Base-by-base conservation (phyloP, 2,888 invertebrate species). In the Pyrochroa serraticornis region DNA sequence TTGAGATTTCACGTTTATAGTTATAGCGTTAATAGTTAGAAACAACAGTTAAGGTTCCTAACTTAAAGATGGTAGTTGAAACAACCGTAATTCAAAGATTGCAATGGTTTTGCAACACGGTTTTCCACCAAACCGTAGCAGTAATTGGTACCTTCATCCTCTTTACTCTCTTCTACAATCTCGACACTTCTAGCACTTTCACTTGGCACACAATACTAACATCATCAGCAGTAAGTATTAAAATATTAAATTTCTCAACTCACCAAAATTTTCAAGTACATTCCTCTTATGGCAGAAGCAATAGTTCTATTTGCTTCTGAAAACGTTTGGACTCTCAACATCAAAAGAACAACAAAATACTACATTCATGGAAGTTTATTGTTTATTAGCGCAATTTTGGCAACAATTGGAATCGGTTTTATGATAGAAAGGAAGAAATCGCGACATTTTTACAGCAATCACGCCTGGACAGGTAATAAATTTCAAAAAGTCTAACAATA, bases 281-380 rank as follows among this genome's bases (percentile, higher is more conserved):
- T 74, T n/a, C 72, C 73, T 6, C 57, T 75, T 12, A 70, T 73
- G 69, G 69, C 73, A 5, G 69, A 69, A 62, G 71, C 69, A 6
- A 65, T 74, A 6, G 67, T 73, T 3, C 45, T 71, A 6, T 71
- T 74, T 47, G 64, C 71, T 1, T 64, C 63, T 50, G 68, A 70
- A 38, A 72, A 74, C 45, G 57, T 71, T 22, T 70, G 69, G 64
- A 66, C 66, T 5, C 60, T 66, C 12, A 58, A 67, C 37, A 58
- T 71, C 6, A 61, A 64, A 12, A 63, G 71, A 55, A 65, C 58
- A 2, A 68, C 58, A 6, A 70, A 67, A 42, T 66, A 67, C 38
- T 66, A 60, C 54, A 62, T 71, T 1, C 74, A 75, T 54, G 71
- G 70, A 3, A 35, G 59, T 34, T 41, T 73, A 2, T 41, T 72